Evolutionary conservation across 2,797 vertebrate genomes (phyloP).

Genomic region (Tarsius wallacei): DNA sequence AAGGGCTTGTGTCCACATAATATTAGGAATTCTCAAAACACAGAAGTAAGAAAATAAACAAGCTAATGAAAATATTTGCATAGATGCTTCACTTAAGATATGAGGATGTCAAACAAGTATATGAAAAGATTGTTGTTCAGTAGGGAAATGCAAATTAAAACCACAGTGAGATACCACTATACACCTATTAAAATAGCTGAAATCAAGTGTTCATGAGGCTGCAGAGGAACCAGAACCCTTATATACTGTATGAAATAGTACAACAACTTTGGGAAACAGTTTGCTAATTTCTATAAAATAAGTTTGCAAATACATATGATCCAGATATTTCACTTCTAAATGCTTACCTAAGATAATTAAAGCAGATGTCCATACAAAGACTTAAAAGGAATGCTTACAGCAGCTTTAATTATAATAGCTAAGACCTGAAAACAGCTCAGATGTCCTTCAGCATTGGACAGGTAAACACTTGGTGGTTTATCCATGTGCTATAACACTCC

Average conservation of each 20-base stretch:
- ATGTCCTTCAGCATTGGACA: background rate
- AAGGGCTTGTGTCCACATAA: background rate
- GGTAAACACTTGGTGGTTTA: background rate
- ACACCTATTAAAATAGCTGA: background rate
- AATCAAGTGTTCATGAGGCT: background rate
- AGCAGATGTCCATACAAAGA: background rate
- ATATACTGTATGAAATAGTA: background rate
- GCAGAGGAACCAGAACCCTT: background rate
- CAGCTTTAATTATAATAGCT: background rate
- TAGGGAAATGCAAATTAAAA: background rate
- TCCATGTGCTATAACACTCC: background rate
- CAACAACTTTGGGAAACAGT: background rate
- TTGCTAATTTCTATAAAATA: background rate
- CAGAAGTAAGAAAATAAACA: background rate
- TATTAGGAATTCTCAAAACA: background rate
- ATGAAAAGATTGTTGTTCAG: background rate
- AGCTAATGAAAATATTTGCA: background rate
- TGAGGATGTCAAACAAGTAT: background rate
- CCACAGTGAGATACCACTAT: background rate
- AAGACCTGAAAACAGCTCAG: background rate
- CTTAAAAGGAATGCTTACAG: background rate
- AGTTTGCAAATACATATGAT: background rate
- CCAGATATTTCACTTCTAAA: background rate
- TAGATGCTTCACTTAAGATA: background rate
- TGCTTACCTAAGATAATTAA: background rate